These are phyloP conservation scores for Mylabris phalerata DNA, from an alignment of 1,140 invertebrate genomes.

Conservation along the genomic window DNA sequence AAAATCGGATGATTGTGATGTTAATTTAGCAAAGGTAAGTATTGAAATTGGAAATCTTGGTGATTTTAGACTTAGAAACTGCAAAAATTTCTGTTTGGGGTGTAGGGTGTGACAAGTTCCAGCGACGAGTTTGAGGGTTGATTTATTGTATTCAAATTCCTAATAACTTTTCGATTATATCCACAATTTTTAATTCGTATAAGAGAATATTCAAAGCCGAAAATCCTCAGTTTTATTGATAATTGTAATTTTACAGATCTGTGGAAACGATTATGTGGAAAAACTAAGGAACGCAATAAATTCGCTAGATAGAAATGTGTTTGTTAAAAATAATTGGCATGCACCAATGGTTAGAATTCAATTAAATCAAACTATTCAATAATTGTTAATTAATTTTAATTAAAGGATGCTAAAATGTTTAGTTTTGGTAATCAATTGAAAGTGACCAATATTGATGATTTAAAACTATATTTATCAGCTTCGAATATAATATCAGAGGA, in stretches of 20 bases:
- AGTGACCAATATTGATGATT: slow-evolving; percentile 33
- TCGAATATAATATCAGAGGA: slow-evolving; percentile 35
- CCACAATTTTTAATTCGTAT: too few species aligned
- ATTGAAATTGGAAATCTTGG: too few species aligned
- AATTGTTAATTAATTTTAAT: background rate
- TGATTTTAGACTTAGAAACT: too few species aligned
- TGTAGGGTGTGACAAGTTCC: too few species aligned
- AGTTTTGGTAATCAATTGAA: slow-evolving; percentile 35
- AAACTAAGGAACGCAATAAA: slow-evolving; percentile 33
- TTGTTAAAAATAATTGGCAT: slow-evolving; percentile 40
- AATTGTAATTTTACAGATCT: slow-evolving; percentile 1
- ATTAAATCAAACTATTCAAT: background rate
- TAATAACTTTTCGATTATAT: too few species aligned
- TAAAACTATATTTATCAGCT: slow-evolving; percentile 30
- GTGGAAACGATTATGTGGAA: slow-evolving; percentile 21
- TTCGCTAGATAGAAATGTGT: slow-evolving; percentile 27
- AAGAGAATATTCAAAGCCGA: background rate
- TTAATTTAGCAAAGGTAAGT: slow-evolving; percentile 18
- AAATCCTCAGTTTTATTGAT: background rate
- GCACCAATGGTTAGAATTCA: slow-evolving; percentile 28
- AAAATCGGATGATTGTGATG: slow-evolving; percentile 16
- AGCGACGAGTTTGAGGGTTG: too few species aligned
- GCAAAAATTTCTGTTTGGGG: too few species aligned
- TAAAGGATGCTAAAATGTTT: slow-evolving; percentile 36
- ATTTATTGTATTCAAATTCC: too few species aligned